Evolutionary conservation across 2,888 invertebrate species (phyloP).

Genomic region (Nomada ruficornis): DNA sequence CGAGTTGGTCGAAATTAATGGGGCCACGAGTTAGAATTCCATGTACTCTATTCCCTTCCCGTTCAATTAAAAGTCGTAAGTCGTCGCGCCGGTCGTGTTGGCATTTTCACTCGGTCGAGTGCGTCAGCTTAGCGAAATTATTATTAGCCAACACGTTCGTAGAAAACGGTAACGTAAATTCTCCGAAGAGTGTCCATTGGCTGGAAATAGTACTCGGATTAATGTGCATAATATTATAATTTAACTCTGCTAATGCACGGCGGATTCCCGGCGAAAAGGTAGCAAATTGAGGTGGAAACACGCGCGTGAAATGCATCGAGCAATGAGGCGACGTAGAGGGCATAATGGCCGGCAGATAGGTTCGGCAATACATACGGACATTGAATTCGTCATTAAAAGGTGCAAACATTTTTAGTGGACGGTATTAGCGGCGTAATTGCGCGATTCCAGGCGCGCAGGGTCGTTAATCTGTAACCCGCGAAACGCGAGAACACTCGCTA

Average conservation of each 20-base stretch:
- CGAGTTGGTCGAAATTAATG: slow-evolving; percentile 47
- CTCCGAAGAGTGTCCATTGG: too few relatives aligned
- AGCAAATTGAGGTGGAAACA: neutral
- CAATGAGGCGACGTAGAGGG: neutral
- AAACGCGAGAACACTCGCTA: slow-evolving; percentile 1
- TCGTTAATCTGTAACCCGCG: slow-evolving; percentile 31
- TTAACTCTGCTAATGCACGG: neutral
- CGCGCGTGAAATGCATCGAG: neutral
- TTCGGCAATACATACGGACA: neutral
- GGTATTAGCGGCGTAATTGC: slow-evolving; percentile 30
- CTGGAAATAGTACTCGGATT: neutral
- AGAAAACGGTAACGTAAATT: too few relatives aligned
- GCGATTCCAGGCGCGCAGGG: neutral
- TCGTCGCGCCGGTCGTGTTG: neutral
- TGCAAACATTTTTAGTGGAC: slow-evolving; percentile 19
- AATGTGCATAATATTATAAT: neutral
- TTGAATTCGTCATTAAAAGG: slow-evolving; percentile 30
- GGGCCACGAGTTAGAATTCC: slow-evolving; percentile 9
- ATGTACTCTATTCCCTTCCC: too few relatives aligned
- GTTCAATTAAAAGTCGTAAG: neutral
- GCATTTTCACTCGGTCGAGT: neutral
- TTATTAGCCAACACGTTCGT: too few relatives aligned
- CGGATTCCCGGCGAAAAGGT: neutral
- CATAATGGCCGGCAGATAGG: neutral
- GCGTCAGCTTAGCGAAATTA: neutral